Base-by-base conservation (phyloP, 2,888 invertebrate species). In the Caenorhabditis sinica region DNA sequence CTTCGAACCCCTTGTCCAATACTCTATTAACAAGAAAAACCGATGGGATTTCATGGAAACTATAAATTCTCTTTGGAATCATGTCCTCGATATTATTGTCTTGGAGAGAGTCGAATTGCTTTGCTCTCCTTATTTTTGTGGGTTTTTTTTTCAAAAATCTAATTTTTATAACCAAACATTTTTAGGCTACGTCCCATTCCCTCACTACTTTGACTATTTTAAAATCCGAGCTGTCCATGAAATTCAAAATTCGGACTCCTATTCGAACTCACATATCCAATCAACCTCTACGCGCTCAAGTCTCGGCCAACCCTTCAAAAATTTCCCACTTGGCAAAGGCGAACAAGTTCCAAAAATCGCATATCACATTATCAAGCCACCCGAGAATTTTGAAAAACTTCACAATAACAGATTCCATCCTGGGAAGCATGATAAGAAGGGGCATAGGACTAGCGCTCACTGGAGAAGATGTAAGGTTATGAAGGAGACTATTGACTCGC, bases 41-140 rank as follows among this genome's bases (percentile, higher is more conserved):
- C 25, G 65, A n/a, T 65, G 65, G 65, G 23, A 65, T 1, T 25
- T 28, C 15, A 23, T 25, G n/a, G 28, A 49, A 49, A 49, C 2
- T 49, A 5, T 49, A n/a, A n/a, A 8, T 20, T 6, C 49, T 49
- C n/a, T 49, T 1, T 49, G 2, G n/a, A 49, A 3, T n/a, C 49
- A 17, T 3, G 49, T 17, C 3, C 58, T 17, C 28, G 49, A 49
- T 49, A 20, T 49, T n/a, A 4, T 65, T 6, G 45, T 65, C 1
- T 43, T 45, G 3, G 65, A 45, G 25, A 20, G 65, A 45, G 45
- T 65, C 2, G 28, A 65, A 17, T 9, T 45, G 0, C 20, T 28
- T 2, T 65, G 45, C n/a, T 45, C 65, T 25, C 65, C 65, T 17
- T 65, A 65, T 65, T 20, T 11, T 17, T 65, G 65, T 65, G 23